Evolutionary conservation across 2,113 vertebrate genomes (phyloP).

Genomic region (Erythrolamprus reginae): DNA sequence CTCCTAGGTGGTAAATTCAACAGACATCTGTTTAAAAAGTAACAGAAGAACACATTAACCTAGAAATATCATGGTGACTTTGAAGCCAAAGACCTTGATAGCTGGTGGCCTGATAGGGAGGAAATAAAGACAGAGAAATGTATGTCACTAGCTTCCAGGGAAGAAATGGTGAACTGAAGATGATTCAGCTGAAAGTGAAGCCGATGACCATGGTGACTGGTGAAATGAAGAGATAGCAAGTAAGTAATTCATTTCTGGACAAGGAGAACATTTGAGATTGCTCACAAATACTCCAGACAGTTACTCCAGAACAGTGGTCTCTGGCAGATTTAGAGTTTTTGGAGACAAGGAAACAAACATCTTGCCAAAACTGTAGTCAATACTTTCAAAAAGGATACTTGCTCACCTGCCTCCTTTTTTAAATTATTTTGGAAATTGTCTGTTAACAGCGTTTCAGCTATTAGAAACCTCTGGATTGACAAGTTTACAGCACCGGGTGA

Average conservation of each 20-base stretch:
- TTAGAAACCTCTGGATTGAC: neutral
- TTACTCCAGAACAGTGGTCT: neutral
- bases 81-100: neutral
- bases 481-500: neutral
- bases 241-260: neutral
- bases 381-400: neutral
- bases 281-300: neutral
- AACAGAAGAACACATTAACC: neutral
- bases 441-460: neutral
- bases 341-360: neutral
- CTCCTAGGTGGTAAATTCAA: neutral
- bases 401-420: neutral
- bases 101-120: neutral
- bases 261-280: neutral
- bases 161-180: neutral
- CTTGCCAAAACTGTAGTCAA: neutral
- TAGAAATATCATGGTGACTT: neutral
- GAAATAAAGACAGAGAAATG: neutral
- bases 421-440: neutral
- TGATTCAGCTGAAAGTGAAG: neutral
- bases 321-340: neutral
- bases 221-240: neutral
- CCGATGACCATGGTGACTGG: neutral
- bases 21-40: neutral
- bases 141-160: neutral